phyloP scores from a whole-genome alignment of 2,797 vertebrate genomes.

The Onychomys torridus region DNA sequence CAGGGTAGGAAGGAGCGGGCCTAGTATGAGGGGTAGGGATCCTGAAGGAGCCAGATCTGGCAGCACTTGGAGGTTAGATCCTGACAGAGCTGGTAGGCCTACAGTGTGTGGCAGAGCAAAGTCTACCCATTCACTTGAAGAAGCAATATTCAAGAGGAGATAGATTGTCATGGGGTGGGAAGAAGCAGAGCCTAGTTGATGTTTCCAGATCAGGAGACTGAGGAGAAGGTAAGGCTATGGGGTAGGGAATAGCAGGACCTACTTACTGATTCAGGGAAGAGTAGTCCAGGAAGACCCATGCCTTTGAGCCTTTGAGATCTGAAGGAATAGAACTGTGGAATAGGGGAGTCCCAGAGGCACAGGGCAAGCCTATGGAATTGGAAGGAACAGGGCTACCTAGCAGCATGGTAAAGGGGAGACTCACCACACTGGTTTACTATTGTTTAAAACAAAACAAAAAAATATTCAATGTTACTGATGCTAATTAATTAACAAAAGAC shows the following conservation, averaged over 20 bases:
- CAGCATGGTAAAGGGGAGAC: background rate
- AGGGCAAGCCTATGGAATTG: background rate
- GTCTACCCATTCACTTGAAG: no score
- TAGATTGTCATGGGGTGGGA: no score
- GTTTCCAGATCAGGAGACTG: background rate
- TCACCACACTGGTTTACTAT: background rate
- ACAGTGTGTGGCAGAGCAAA: background rate
- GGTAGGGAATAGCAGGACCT: background rate
- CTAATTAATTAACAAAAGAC: constrained; percentile 35
- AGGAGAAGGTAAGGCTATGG: no score
- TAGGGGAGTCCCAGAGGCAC: no score
- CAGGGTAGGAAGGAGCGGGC: background rate
- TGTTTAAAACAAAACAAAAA: background rate
- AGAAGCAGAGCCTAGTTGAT: background rate
- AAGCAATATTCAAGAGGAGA: background rate
- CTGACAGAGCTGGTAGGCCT: background rate
- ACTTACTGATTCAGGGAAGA: background rate
- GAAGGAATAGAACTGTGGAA: background rate
- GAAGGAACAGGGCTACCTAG: background rate
- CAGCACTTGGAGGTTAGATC: background rate
- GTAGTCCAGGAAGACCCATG: background rate
- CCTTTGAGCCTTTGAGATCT: background rate
- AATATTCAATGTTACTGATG: constrained; percentile 33
- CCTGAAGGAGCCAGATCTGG: background rate
- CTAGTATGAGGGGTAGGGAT: background rate